These are phyloP conservation scores for Neoaliturus tenellus DNA, from an alignment of 2,888 invertebrate genomes.

Conservation along the genomic window DNA sequence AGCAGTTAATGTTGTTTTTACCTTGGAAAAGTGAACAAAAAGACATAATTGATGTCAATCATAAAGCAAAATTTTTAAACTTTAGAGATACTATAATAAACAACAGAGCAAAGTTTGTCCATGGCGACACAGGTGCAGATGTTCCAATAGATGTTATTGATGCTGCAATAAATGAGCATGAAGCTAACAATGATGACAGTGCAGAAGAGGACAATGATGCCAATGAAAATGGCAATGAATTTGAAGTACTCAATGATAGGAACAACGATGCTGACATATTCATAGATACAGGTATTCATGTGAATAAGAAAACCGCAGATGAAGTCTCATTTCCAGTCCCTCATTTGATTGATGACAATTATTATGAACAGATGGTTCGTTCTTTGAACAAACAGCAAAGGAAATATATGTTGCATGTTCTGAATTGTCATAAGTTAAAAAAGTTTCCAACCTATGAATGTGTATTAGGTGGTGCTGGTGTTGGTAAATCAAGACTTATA, in stretches of 20 bases:
- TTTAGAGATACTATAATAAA: not conserved
- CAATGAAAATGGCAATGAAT: not conserved
- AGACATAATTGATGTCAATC: slow-evolving; percentile 59
- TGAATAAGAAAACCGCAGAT: too few relatives aligned
- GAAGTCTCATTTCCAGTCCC: too few relatives aligned
- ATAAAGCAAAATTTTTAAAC: slow-evolving; percentile 25
- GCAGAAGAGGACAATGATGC: not conserved
- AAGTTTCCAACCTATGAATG: too few relatives aligned
- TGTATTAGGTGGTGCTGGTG: too few relatives aligned
- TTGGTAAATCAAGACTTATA: too few relatives aligned
- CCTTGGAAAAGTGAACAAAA: slow-evolving; percentile 65
- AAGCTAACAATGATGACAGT: too few relatives aligned
- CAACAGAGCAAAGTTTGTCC: not conserved
- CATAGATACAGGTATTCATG: not conserved
- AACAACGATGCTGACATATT: slow-evolving; percentile 41
- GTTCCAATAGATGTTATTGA: too few relatives aligned
- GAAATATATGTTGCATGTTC: too few relatives aligned
- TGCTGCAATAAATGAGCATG: too few relatives aligned
- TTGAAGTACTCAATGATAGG: slow-evolving; percentile 39
- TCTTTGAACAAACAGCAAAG: not conserved
- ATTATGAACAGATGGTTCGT: not conserved
- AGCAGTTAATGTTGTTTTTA: slow-evolving; percentile 52
- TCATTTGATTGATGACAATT: not conserved
- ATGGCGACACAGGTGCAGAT: too few relatives aligned
- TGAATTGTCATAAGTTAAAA: too few relatives aligned